Percentiles rank a stretch among this genome's conserved stretches.
phyloP scores from a whole-genome alignment of 2,888 invertebrate genomes.

The Drosophila mayaguana region DNA sequence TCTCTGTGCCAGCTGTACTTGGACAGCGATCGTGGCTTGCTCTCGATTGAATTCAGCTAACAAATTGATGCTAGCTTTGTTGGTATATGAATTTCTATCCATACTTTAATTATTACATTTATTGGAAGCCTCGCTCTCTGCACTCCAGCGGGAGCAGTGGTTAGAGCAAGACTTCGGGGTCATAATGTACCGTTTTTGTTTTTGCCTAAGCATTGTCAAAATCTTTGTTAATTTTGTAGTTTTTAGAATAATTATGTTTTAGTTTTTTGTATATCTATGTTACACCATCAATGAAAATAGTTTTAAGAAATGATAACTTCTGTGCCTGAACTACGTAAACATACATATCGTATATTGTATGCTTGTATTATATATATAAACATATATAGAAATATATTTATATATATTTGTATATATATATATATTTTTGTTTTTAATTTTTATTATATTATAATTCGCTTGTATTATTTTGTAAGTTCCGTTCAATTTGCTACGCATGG shows the following conservation, averaged over 20 bases:
- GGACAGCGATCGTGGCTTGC: not conserved
- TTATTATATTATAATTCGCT: slow-evolving; percentile 27
- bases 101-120: slow-evolving; percentile 1
- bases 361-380: not conserved
- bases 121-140: slow-evolving; percentile 11
- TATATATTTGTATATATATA: slow-evolving; percentile 11
- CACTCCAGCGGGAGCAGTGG: slow-evolving; percentile 12
- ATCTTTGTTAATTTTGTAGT: slow-evolving; percentile 5
- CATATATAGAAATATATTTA: slow-evolving; percentile 22
- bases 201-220: slow-evolving; percentile 3
- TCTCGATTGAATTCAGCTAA: slow-evolving; percentile 4
- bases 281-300: slow-evolving; percentile 77
- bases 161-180: slow-evolving; percentile 25
- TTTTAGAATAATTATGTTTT: slow-evolving; percentile 4
- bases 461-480: slow-evolving; percentile 66
- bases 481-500: slow-evolving; percentile 69
- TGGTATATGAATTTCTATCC: not conserved
- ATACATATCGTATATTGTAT: slow-evolving; percentile 27
- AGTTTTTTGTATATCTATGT: slow-evolving; percentile 67
- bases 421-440: slow-evolving; percentile 13
- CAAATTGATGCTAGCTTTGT: slow-evolving; percentile 7
- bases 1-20: not conserved
- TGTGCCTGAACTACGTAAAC: slow-evolving; percentile 26
- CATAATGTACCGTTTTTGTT: slow-evolving; percentile 32
- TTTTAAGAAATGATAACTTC: slow-evolving; percentile 55